Percentiles rank a stretch among this genome's conserved stretches.
Evolutionary conservation across 2,113 vertebrate genomes (phyloP).

Genomic region (Phalacrocorax pelagicus): DNA sequence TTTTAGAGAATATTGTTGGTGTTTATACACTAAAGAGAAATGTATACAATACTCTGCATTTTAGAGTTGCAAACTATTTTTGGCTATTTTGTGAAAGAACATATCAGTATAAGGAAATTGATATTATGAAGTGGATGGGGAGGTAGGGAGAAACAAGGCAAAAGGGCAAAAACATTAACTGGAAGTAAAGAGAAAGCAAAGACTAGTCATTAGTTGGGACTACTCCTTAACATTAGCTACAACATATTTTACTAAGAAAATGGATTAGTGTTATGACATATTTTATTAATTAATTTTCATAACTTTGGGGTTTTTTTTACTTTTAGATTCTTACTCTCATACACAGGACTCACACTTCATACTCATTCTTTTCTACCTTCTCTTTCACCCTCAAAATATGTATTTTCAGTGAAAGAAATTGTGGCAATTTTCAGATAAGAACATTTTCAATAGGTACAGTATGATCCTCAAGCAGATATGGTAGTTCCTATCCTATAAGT

Average conservation of each 20-base stretch:
- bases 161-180: not conserved
- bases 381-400: not conserved
- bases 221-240: not conserved
- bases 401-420: not conserved
- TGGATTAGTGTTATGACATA: not conserved
- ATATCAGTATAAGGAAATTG: not conserved
- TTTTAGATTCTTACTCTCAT: not conserved
- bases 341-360: not conserved
- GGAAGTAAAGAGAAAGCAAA: not conserved
- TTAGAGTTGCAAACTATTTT: not conserved
- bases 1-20: not conserved
- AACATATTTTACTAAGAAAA: not conserved
- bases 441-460: not conserved
- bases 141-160: not conserved
- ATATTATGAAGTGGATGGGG: not conserved
- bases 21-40: not conserved
- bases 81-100: not conserved
- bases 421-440: not conserved
- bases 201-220: not conserved
- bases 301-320: rapidly evolving
- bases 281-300: not conserved
- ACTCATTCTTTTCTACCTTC: not conserved
- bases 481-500: not conserved
- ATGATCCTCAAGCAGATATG: not conserved
- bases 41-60: not conserved